phyloP scores from a whole-genome alignment of 2,113 vertebrate genomes.

The Halcyon malimbica region DNA sequence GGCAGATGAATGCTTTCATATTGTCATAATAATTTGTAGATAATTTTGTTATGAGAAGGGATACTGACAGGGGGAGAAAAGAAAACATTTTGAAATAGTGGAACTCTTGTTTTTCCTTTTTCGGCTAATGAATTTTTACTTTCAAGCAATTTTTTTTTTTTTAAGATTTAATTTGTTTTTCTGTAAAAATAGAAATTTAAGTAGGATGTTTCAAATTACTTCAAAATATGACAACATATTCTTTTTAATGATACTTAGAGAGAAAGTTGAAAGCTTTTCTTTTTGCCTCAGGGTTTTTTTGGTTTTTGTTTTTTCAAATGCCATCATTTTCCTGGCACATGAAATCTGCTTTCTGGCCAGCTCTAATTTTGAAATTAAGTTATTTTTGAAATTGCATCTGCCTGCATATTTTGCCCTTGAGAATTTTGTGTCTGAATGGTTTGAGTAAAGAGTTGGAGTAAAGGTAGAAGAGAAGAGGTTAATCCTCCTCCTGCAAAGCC shows the following conservation, averaged over 20 bases:
- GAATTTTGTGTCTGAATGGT: not conserved
- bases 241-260: not conserved
- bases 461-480: not conserved
- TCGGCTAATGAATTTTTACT: not conserved
- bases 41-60: not conserved
- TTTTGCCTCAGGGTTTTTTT: not conserved
- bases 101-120: not conserved
- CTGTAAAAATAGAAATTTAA: not conserved
- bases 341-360: not conserved
- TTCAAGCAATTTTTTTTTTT: not conserved
- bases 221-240: not conserved
- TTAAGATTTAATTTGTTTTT: not conserved
- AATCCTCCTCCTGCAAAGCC: not conserved
- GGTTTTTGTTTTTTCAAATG: not conserved
- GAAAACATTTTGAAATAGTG: not conserved
- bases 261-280: not conserved
- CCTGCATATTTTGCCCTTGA: not conserved
- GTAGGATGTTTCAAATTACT: not conserved
- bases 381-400: not conserved
- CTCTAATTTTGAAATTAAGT: not conserved
- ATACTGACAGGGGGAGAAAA: not conserved
- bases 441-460: not conserved
- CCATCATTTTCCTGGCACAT: not conserved
- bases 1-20: not conserved
- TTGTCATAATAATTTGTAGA: not conserved